Conservation (phyloP, 2,888 invertebrate genomes). For the Frankliniella fusca region DNA sequence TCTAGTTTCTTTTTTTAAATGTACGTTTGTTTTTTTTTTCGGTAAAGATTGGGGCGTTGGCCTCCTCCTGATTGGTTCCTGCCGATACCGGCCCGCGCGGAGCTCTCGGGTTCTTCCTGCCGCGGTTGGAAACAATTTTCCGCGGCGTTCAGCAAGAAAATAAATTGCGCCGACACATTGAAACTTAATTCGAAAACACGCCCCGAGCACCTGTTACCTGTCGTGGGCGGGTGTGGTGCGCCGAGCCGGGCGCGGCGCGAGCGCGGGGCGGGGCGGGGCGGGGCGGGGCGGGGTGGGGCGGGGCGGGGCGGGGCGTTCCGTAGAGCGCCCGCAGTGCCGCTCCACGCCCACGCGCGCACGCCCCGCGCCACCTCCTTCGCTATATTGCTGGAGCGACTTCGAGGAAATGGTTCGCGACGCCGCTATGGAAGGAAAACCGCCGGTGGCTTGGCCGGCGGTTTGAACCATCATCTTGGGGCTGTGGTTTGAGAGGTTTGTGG, state of each 20-base stretch:
- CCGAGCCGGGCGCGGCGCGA: neutral
- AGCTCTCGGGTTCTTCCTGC: neutral
- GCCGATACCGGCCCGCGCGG: neutral
- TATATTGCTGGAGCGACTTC: too few relatives aligned
- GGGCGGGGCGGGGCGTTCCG: too few relatives aligned
- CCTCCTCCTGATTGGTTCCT: neutral
- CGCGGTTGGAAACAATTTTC: neutral
- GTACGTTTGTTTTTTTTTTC: neutral
- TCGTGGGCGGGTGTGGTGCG: neutral
- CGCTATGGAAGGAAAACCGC: too few relatives aligned
- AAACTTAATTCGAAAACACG: slow-evolving; percentile 19
- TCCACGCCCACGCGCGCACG: too few relatives aligned
- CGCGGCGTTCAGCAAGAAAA: neutral
- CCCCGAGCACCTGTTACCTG: slow-evolving; percentile 8
- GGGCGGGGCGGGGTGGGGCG: too few relatives aligned
- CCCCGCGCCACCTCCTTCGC: too few relatives aligned
- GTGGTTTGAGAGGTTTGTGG: too few relatives aligned
- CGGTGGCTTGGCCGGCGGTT: too few relatives aligned
- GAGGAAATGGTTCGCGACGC: too few relatives aligned
- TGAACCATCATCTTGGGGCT: too few relatives aligned
- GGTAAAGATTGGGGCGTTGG: neutral
- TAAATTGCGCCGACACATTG: neutral
- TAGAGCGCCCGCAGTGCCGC: too few relatives aligned
- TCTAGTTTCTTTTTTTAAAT: too few relatives aligned
- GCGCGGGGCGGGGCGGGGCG: neutral